phyloP scores from a whole-genome alignment of 2,888 invertebrate species.

The Dasysyrphus tricinctus region DNA sequence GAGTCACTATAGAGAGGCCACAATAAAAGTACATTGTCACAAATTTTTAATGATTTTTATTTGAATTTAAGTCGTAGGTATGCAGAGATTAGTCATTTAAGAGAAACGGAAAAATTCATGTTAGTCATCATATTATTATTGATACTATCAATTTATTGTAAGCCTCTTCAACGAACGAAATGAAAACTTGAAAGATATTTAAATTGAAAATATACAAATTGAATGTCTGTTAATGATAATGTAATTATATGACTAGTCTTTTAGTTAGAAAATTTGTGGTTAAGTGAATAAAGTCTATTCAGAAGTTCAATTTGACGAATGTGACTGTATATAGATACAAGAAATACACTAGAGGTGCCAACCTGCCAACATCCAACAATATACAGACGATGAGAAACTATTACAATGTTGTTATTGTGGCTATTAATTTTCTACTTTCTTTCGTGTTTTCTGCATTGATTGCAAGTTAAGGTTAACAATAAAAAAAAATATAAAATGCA shows the following conservation, averaged over 20 bases:
- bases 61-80: not conserved
- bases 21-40: no score
- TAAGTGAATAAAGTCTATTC: not conserved
- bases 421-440: conserved; percentile 45
- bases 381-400: conserved; percentile 7
- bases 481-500: not conserved
- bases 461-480: conserved; percentile 30
- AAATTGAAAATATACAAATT: not conserved
- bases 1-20: no score
- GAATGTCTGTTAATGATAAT: not conserved
- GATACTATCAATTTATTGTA: no score
- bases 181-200: conserved; percentile 12
- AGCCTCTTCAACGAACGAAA: not conserved
- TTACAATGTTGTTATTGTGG: conserved; percentile 8
- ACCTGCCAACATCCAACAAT: not conserved
- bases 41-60: not conserved
- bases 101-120: not conserved
- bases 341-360: not conserved
- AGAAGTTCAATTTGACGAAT: not conserved
- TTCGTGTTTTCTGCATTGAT: conserved; percentile 27
- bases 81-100: not conserved
- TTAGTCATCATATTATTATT: conserved; percentile 1
- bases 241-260: not conserved
- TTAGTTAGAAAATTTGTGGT: not conserved
- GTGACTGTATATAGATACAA: not conserved